phyloP scores from a whole-genome alignment of 2,797 vertebrate genomes.

The Anguilla anguilla region DNA sequence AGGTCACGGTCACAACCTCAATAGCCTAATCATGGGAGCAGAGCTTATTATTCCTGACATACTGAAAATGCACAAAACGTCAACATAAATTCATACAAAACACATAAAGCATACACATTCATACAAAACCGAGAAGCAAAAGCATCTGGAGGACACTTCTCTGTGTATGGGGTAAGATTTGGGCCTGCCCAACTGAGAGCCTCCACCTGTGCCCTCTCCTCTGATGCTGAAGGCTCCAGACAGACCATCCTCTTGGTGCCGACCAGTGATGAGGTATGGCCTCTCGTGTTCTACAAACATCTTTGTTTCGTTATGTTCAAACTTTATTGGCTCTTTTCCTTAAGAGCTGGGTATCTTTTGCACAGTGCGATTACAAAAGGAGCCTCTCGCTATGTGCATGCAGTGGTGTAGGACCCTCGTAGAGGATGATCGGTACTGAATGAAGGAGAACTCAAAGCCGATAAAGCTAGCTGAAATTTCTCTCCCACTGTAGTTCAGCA shows the following conservation, averaged over 20 bases:
- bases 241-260: background rate
- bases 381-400: conserved; percentile 56
- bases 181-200: background rate
- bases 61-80: background rate
- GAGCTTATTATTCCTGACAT: background rate
- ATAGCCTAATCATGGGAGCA: background rate
- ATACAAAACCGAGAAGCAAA: background rate
- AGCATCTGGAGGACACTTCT: background rate
- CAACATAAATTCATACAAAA: background rate
- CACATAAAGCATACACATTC: background rate
- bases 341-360: conserved; percentile 61
- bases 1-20: background rate
- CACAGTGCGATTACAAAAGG: conserved; percentile 66
- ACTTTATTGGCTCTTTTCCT: conserved; percentile 63
- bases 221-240: no score
- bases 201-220: background rate
- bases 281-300: conserved; percentile 12
- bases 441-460: conserved; percentile 60
- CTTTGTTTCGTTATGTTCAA: conserved; percentile 40
- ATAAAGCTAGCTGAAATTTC: conserved; percentile 74
- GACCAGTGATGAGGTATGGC: background rate
- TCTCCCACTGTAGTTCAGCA: conserved; percentile 61
- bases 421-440: conserved; percentile 66
- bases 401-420: conserved; percentile 28
- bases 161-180: no score